phyloP scores from a whole-genome alignment of 2,888 invertebrate genomes.

The Tetheella fluctuosa region DNA sequence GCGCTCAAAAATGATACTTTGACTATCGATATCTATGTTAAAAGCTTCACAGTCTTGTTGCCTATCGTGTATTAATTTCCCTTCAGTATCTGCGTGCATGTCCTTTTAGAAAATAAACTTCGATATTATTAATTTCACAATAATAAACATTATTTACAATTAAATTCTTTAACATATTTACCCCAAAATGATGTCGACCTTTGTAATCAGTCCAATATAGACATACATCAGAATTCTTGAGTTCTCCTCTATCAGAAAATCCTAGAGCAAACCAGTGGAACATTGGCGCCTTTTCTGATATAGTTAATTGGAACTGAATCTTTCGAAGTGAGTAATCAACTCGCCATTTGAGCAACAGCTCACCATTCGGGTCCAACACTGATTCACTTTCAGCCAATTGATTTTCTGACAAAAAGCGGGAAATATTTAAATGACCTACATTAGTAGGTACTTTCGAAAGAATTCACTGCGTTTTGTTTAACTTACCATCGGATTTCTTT shows the following conservation, averaged over 20 bases:
- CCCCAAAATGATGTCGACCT: slow-evolving; percentile 80
- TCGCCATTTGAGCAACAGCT: slow-evolving; percentile 69
- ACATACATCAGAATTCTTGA: slow-evolving; percentile 91
- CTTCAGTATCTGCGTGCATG: slow-evolving; percentile 87
- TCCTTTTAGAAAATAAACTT: slow-evolving; percentile 81
- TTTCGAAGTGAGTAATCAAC: slow-evolving; percentile 63
- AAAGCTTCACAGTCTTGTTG: slow-evolving; percentile 90
- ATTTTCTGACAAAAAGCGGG: slow-evolving; percentile 35
- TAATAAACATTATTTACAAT: neutral
- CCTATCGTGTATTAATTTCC: slow-evolving; percentile 86
- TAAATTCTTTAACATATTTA: slow-evolving; percentile 27
- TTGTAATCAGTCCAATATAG: slow-evolving; percentile 90
- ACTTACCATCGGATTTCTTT: slow-evolving; percentile 51
- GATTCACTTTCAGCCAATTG: slow-evolving; percentile 68
- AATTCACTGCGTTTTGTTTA: neutral
- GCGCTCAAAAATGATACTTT: slow-evolving; percentile 89
- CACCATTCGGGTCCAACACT: slow-evolving; percentile 71
- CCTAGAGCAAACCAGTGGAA: slow-evolving; percentile 92
- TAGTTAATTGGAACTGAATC: slow-evolving; percentile 78
- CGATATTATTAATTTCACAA: slow-evolving; percentile 6
- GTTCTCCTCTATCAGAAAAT: slow-evolving; percentile 92
- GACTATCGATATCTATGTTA: slow-evolving; percentile 80
- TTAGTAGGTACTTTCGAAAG: neutral
- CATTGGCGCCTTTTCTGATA: slow-evolving; percentile 71
- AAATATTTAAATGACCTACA: neutral